Base-by-base conservation (phyloP, 2,888 invertebrate species). In the Acleris literana region DNA sequence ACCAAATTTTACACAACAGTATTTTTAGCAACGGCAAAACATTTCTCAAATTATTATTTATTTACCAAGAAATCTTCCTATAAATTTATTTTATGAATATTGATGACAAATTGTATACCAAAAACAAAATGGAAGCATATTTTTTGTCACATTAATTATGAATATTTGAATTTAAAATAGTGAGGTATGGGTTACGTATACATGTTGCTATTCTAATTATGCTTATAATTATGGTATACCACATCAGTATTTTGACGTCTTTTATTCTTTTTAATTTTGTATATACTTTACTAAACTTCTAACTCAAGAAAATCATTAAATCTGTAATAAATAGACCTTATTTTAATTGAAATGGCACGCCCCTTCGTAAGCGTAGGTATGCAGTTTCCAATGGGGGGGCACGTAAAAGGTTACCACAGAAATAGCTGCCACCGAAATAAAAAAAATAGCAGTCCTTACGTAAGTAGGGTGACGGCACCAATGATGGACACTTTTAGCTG, bases 131-230 rank as follows among this genome's bases (percentile, higher is more conserved):
- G 51, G 59, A 63, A 48, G 67, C 67, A 22, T 62, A 56, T 52
- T 64, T 43, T 66, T 66, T 62, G 57, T 66, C 65, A 61, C 55
- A 60, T 43, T 61, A 51, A 61, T 66, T 66, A 66, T 46, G 62
- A 66, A 43, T 70, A 76, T 74, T 74, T 74, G 76, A 80, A 77
- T 82, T 84, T 83, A 83, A 84, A 84, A 81, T 86, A 87, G 80
- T 94, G 94, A 94, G 94, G 94, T 94, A 94, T 93, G 86, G 83
- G 84, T 94, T 94, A 94, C 94, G 94, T 94, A 94, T 94, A 94
- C 94, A 92, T 87, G 93, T 88, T 92, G 81, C 83, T 88, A 88
- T 69, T 25, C 71, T 65, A 68, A 63, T 65, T 44, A 54, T 61
- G 53, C 64, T 64, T 63, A 63, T 20, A 54, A 65, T 48, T 65